Conservation (phyloP, 2,888 invertebrate genomes). For the Nebria brevicollis region DNA sequence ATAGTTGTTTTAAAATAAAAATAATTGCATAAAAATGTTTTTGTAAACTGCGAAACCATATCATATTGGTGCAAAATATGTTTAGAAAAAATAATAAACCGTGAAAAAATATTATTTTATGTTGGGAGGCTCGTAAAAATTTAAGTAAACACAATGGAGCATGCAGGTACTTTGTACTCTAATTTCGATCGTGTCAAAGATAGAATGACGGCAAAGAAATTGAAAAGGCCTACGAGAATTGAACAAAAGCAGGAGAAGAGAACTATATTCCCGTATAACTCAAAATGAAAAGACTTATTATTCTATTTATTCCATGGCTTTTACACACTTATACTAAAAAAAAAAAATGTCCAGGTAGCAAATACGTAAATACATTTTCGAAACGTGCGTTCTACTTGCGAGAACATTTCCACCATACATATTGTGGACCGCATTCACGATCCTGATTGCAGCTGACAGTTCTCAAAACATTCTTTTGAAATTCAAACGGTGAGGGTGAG, state of each 20-base stretch:
- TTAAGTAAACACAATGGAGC: too few species aligned
- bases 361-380: neutral
- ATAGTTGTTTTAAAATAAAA: too few species aligned
- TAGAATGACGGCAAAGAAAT: slow-evolving; percentile 6
- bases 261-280: neutral
- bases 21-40: too few species aligned
- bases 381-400: too few species aligned
- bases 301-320: slow-evolving; percentile 11
- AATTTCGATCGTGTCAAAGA: slow-evolving; percentile 9
- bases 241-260: neutral
- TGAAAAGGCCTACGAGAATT: neutral
- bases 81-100: too few species aligned
- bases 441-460: slow-evolving; percentile 33
- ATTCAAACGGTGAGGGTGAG: neutral
- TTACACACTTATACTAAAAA: neutral
- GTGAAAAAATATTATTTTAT: too few species aligned
- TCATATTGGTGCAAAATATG: too few species aligned
- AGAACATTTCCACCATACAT: neutral
- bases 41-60: too few species aligned
- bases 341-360: neutral
- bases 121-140: too few species aligned
- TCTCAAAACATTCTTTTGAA: slow-evolving; percentile 31
- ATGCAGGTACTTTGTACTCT: neutral
- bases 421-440: neutral
- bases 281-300: slow-evolving; percentile 6